phyloP scores from a whole-genome alignment of 2,113 vertebrate species.

The Lepisosteus osseus region DNA sequence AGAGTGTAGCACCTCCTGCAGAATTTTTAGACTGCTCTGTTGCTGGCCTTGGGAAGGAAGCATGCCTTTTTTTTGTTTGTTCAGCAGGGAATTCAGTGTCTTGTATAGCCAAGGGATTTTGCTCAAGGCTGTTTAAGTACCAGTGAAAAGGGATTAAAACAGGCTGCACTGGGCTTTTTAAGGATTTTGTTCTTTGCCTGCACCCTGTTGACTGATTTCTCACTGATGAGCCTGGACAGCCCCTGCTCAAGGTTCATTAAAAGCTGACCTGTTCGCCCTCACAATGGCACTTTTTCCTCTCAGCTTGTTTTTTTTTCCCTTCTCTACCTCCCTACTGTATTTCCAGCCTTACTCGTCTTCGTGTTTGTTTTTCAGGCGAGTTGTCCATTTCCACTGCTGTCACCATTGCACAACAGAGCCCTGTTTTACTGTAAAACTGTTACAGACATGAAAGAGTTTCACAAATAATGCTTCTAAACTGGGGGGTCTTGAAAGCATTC shows the following conservation, averaged over 20 bases:
- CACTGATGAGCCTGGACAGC: background rate
- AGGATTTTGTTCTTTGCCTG: too few relatives aligned
- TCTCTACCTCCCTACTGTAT: background rate
- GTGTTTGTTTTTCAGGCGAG: background rate
- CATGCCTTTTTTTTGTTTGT: conserved; percentile 8
- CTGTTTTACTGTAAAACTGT: conserved; percentile 1
- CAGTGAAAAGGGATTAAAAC: conserved; percentile 3
- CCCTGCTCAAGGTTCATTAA: background rate
- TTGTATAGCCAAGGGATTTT: background rate
- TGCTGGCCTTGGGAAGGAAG: background rate
- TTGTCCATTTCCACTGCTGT: background rate
- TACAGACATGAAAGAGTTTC: background rate
- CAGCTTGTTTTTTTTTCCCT: background rate
- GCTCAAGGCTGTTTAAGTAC: conserved; percentile 5
- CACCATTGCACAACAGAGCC: background rate
- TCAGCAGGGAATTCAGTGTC: background rate
- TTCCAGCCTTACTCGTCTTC: background rate
- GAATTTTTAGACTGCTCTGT: too few relatives aligned
- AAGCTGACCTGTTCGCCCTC: background rate
- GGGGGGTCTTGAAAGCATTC: too few relatives aligned
- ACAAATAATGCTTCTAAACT: too few relatives aligned
- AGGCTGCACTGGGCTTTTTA: background rate
- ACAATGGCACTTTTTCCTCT: background rate
- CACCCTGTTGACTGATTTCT: too few relatives aligned
- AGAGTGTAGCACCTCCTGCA: too few relatives aligned